These are phyloP conservation scores for Nomada ruficornis DNA, from an alignment of 2,888 invertebrate genomes.

Conservation along the genomic window DNA sequence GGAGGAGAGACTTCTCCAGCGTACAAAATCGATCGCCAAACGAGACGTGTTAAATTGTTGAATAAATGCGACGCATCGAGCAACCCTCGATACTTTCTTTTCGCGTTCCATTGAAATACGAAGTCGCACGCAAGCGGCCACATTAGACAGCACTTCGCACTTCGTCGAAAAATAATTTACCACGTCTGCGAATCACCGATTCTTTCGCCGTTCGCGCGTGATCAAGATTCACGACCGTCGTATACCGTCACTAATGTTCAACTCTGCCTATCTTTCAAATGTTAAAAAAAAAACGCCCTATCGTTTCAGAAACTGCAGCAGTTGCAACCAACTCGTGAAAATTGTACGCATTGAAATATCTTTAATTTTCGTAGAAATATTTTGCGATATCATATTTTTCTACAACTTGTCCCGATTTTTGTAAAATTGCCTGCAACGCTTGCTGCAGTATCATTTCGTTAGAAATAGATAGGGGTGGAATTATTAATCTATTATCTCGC, in stretches of 20 bases:
- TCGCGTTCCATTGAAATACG: not conserved
- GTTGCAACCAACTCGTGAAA: no score
- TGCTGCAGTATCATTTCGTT: no score
- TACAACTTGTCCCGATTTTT: no score
- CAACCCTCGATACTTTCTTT: slow-evolving; percentile 22
- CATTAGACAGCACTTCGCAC: slow-evolving; percentile 46
- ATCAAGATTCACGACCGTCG: not conserved
- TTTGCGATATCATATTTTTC: no score
- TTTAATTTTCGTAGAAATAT: no score
- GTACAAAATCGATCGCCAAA: slow-evolving; percentile 27
- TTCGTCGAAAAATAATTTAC: slow-evolving; percentile 22
- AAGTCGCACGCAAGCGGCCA: not conserved
- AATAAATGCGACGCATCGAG: slow-evolving; percentile 32
- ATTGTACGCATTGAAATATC: no score
- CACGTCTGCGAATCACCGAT: slow-evolving; percentile 14
- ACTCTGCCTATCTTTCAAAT: not conserved
- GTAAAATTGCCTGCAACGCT: no score
- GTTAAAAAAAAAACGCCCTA: no score
- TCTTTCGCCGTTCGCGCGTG: not conserved
- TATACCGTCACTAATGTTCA: not conserved
- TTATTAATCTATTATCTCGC: no score
- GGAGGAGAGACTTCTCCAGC: not conserved
- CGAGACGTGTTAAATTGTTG: slow-evolving; percentile 35
- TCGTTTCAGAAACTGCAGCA: no score
- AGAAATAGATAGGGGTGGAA: no score